Evolutionary conservation across 2,797 vertebrate genomes (phyloP).

Genomic region (Pipistrellus pipistrellus): DNA sequence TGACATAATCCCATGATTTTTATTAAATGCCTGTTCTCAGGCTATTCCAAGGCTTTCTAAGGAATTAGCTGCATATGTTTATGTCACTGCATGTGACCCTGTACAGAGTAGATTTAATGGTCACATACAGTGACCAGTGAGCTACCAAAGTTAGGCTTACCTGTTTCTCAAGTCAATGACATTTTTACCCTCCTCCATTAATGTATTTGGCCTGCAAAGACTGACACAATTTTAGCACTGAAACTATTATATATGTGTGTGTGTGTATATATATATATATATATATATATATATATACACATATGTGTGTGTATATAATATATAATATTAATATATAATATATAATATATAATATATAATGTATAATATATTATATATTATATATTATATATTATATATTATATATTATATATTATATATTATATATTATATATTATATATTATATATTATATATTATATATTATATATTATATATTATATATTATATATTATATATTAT

Average conservation of each 20-base stretch:
- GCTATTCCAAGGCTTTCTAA: not conserved
- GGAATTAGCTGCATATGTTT: not conserved
- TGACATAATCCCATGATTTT: not conserved
- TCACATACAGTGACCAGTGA: not conserved
- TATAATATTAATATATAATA: too few relatives aligned
- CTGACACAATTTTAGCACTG: conserved; percentile 15
- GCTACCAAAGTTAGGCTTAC: not conserved
- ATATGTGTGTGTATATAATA: too few relatives aligned
- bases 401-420: too few relatives aligned
- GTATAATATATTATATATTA: too few relatives aligned
- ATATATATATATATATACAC: too few relatives aligned
- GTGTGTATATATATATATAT: too few relatives aligned
- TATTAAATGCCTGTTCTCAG: not conserved
- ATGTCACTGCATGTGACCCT: not conserved
- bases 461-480: too few relatives aligned
- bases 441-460: too few relatives aligned
- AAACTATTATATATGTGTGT: not conserved
- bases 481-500: too few relatives aligned
- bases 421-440: too few relatives aligned
- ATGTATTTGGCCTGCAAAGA: not conserved
- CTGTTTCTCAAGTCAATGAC: not conserved
- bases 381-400: too few relatives aligned
- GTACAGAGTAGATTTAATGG: not conserved
- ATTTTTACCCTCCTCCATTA: not conserved
- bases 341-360: too few relatives aligned